Evolutionary conservation across 2,113 vertebrate genomes (phyloP).

Genomic region (Sceloporus undulatus): DNA sequence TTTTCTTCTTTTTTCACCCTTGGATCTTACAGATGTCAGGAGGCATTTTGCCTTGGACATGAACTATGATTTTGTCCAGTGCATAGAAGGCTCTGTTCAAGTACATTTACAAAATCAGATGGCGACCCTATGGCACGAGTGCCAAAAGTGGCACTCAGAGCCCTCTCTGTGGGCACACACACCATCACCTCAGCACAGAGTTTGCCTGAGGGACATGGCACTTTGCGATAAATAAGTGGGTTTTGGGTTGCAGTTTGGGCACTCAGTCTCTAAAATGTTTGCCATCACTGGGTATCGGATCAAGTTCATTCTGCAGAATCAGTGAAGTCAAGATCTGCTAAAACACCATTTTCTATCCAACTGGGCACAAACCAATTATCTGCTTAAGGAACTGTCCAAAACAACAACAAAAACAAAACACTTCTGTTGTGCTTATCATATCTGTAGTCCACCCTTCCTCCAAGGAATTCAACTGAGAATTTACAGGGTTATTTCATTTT

Average conservation of each 20-base stretch:
- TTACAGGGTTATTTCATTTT: not conserved
- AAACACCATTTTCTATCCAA: not conserved
- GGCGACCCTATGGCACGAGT: no score
- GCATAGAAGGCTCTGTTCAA: not conserved
- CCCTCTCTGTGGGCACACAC: no score
- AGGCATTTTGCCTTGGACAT: slow-evolving; percentile 16
- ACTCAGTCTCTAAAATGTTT: no score
- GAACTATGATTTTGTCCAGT: not conserved
- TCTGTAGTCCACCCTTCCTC: not conserved
- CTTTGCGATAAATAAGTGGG: no score
- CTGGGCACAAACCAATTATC: not conserved
- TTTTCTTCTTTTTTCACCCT: not conserved
- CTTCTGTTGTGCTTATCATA: not conserved
- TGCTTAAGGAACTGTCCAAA: slow-evolving; percentile 14
- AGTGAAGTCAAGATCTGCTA: not conserved
- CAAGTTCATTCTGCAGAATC: not conserved
- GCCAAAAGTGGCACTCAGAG: no score
- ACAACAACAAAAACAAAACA: not conserved
- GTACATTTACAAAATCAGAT: slow-evolving; percentile 12
- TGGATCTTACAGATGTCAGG: slow-evolving; percentile 1
- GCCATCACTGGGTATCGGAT: no score
- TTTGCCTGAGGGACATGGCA: no score
- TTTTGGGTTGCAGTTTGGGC: no score
- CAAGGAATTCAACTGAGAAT: not conserved
- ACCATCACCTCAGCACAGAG: no score